Conservation (phyloP, 2,888 invertebrate species). For the Malacosoma neustria region DNA sequence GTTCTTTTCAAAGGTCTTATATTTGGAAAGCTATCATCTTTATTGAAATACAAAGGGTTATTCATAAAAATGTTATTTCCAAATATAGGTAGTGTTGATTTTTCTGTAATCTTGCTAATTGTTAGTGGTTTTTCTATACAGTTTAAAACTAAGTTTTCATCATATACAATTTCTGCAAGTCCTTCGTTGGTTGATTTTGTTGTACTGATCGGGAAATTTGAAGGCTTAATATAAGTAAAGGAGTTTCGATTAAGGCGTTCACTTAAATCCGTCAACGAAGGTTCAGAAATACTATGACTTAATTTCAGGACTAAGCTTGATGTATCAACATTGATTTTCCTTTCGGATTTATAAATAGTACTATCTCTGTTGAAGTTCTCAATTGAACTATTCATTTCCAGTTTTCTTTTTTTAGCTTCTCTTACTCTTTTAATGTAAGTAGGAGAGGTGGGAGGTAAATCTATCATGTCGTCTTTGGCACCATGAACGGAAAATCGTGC, state of each 20-base stretch:
- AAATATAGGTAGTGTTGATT: constrained; percentile 65
- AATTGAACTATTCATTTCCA: constrained; percentile 55
- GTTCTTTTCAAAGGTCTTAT: constrained; percentile 57
- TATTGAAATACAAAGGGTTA: constrained; percentile 67
- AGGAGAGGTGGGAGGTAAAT: constrained; percentile 55
- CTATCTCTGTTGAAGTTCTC: constrained; percentile 50
- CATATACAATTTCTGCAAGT: constrained; percentile 75
- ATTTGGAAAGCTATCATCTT: constrained; percentile 42
- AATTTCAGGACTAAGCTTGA: constrained; percentile 34
- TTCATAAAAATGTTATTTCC: constrained; percentile 65
- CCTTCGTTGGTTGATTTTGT: constrained; percentile 63
- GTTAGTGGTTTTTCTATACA: constrained; percentile 51
- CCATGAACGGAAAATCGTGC: constrained; percentile 37
- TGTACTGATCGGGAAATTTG: constrained; percentile 40
- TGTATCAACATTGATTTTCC: constrained; percentile 46
- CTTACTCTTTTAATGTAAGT: constrained; percentile 62
- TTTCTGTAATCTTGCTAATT: constrained; percentile 35
- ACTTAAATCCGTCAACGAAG: constrained; percentile 52
- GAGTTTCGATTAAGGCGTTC: constrained; percentile 43
- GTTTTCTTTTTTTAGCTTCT: constrained; percentile 62
- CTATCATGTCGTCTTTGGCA: constrained; percentile 47
- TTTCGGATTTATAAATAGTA: constrained; percentile 54
- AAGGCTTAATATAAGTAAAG: constrained; percentile 24
- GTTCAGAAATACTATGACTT: constrained; percentile 57
- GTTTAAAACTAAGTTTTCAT: constrained; percentile 53